phyloP scores from a whole-genome alignment of 2,888 invertebrate genomes.

The Pristionchus japonicus region DNA sequence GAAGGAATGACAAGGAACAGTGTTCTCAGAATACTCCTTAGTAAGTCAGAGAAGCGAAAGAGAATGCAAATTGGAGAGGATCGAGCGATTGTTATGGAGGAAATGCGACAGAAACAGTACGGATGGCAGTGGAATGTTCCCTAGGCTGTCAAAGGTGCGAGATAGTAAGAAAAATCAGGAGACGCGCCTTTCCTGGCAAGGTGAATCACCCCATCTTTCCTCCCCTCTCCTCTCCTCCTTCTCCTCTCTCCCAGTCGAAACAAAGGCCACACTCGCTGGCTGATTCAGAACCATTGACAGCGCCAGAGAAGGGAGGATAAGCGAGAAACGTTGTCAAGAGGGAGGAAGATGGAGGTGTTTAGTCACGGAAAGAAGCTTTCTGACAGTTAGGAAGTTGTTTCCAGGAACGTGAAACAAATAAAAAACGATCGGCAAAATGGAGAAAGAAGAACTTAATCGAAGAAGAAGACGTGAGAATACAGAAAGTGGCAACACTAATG shows the following conservation, averaged over 20 bases:
- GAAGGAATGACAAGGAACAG: not conserved
- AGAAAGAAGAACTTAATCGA: too few species aligned
- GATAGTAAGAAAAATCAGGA: not conserved
- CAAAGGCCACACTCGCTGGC: not conserved
- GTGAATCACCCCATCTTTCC: not conserved
- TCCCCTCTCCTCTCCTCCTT: not conserved
- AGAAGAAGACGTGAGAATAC: too few species aligned
- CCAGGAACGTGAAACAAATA: too few species aligned
- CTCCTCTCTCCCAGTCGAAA: slow-evolving; percentile 28
- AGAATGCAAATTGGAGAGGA: not conserved
- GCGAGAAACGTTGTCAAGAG: not conserved
- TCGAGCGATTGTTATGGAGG: not conserved
- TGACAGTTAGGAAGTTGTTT: not conserved
- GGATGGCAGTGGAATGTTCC: too few species aligned
- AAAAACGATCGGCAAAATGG: too few species aligned
- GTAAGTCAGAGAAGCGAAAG: not conserved
- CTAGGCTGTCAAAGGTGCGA: not conserved
- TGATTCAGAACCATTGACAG: slow-evolving; percentile 36
- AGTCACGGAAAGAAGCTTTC: not conserved
- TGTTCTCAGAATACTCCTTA: not conserved
- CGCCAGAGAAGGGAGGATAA: not conserved
- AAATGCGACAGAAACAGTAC: not conserved
- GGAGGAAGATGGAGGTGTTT: not conserved
- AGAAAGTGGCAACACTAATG: too few species aligned
- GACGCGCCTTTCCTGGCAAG: too few species aligned